Conservation (phyloP, 1,140 invertebrate species). For the Drosophila pallidifrons region DNA sequence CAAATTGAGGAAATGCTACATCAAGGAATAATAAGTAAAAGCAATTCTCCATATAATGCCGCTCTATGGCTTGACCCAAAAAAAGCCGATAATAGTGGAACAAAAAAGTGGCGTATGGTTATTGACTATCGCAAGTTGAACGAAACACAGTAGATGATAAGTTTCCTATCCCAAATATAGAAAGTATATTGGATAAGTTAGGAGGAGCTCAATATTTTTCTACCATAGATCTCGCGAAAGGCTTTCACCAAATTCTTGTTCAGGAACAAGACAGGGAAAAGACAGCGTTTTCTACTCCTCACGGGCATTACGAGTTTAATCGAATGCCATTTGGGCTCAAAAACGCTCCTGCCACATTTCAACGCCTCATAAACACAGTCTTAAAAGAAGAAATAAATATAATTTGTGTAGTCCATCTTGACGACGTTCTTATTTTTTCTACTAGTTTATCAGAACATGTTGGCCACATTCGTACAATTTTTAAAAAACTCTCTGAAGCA, state of each 20-base stretch:
- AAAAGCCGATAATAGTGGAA: constrained; percentile 49
- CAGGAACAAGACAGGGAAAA: constrained; percentile 38
- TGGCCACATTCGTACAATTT: constrained; percentile 73
- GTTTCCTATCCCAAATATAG: constrained; percentile 54
- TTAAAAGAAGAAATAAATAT: constrained; percentile 62
- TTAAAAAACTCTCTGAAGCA: constrained; percentile 65
- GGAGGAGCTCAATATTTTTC: constrained; percentile 44
- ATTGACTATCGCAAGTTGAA: constrained; percentile 80
- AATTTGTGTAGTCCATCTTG: constrained; percentile 73
- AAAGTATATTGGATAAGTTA: constrained; percentile 42
- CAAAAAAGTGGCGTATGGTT: constrained; percentile 71
- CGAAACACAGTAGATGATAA: constrained; percentile 47
- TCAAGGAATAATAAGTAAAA: constrained; percentile 55
- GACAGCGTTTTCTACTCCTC: constrained; percentile 45
- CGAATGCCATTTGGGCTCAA: constrained; percentile 84
- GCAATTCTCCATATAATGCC: constrained; percentile 50
- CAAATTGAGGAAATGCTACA: constrained; percentile 72
- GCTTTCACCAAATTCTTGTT: constrained; percentile 82
- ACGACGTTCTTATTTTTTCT: constrained; percentile 77
- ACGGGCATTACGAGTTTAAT: constrained; percentile 46
- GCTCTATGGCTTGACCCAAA: constrained; percentile 66
- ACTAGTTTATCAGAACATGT: constrained; percentile 68
- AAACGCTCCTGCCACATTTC: constrained; percentile 84
- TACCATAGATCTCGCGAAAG: constrained; percentile 65
- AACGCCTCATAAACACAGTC: constrained; percentile 84